phyloP scores from a whole-genome alignment of 2,888 invertebrate species.

The Vanessa cardui region DNA sequence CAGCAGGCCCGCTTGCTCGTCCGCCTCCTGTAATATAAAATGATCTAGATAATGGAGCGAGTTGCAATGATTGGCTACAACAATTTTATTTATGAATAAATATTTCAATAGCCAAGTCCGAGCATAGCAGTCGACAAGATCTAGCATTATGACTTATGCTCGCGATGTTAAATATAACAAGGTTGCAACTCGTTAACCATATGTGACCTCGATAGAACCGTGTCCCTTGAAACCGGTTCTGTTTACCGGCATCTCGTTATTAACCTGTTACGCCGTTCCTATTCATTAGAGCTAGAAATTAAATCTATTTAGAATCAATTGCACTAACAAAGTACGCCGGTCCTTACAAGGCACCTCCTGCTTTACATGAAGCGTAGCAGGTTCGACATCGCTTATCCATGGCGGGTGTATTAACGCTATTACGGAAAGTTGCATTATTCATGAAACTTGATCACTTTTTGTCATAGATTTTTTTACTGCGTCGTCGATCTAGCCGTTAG shows the following conservation, averaged over 20 bases:
- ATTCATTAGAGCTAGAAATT: neutral
- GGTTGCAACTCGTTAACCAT: slow-evolving; percentile 20
- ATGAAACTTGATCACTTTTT: too few relatives aligned
- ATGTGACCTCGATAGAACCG: slow-evolving; percentile 21
- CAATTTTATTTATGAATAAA: too few relatives aligned
- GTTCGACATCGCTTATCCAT: too few relatives aligned
- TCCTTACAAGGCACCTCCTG: neutral
- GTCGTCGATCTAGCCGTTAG: too few relatives aligned
- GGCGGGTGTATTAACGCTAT: too few relatives aligned
- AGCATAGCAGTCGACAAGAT: neutral
- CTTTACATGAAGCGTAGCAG: neutral
- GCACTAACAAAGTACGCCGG: neutral
- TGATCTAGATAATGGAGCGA: too few relatives aligned
- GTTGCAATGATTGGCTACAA: too few relatives aligned
- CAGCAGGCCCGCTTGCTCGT: too few relatives aligned
- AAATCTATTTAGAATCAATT: neutral
- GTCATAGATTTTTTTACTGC: too few relatives aligned
- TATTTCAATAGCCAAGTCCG: neutral
- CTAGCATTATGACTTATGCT: neutral
- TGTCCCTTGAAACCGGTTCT: slow-evolving; percentile 27
- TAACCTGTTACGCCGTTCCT: slow-evolving; percentile 1
- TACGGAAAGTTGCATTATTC: too few relatives aligned
- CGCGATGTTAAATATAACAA: neutral
- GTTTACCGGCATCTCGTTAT: slow-evolving; percentile 18
- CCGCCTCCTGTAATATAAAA: too few relatives aligned